Base-by-base conservation (phyloP, 2,797 vertebrate genomes). In the Pelochelys cantorii region DNA sequence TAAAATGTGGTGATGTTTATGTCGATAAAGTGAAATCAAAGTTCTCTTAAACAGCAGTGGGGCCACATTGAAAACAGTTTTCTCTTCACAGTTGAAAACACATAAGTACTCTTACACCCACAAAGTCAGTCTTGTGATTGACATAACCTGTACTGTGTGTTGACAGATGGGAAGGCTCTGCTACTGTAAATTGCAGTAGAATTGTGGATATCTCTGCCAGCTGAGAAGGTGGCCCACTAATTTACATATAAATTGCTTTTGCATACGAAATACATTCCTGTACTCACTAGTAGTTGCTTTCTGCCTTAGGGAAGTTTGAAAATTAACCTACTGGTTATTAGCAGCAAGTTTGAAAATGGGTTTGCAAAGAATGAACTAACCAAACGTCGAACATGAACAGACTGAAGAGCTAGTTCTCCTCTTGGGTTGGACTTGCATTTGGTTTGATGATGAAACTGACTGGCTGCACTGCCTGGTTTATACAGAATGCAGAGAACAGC, bases 261-360 rank as follows among this genome's bases (percentile, higher is more conserved):
- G 84, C 94, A 94, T 95, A 94, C 95, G 94, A 91, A 88, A 87
- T 88, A 60, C 96, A 94, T 97, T 96, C 94, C 93, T 96, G 81
- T 89, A 59, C 83, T 95, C 90, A 86, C 88, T 94, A 95, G 89
- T 95, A 96, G 94, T 95, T 95, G 95, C 86, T 94, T 92, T 23
- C 80, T 92, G 94, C 96, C 88, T 0, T 65, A 91, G 89, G 96
- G 62, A 85, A 85, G 88, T 95, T 94, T 95, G 94, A 94, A 96
- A 95, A 94, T 93, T 94, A 96, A 96, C 96, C 92, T 86, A 54
- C 86, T 88, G 87, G 86, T 96, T 96, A 93, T 94, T 94, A 95
- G 90, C 92, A 79, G 5, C 1, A 94, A 95, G 90, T 87, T 94
- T 92, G 91, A 93, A 92, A 90, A 84, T 95, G 95, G 91, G 95